Percentiles rank a stretch among this genome's conserved stretches.
phyloP scores from a whole-genome alignment of 2,888 invertebrate genomes.

The Mellilla xanthometata region DNA sequence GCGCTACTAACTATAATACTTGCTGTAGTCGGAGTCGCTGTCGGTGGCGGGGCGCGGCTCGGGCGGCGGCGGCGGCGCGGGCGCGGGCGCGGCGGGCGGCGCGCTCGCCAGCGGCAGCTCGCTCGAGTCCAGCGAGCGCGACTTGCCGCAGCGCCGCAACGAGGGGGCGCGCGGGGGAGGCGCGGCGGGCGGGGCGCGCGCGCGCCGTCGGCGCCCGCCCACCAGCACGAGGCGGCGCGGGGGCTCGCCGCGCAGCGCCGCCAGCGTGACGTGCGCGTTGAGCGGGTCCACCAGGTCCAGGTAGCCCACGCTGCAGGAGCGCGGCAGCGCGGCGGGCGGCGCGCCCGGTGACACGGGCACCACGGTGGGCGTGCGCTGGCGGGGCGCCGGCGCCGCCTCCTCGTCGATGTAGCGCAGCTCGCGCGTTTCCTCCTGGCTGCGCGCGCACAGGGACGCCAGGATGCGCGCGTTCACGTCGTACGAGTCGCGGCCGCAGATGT shows the following conservation, averaged over 20 bases:
- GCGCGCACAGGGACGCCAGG: slow-evolving; percentile 68
- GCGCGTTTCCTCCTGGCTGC: slow-evolving; percentile 68
- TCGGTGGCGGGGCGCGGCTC: slow-evolving; percentile 44
- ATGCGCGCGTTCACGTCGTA: slow-evolving; percentile 72
- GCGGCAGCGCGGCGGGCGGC: slow-evolving; percentile 86
- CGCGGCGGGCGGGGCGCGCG: slow-evolving; percentile 49
- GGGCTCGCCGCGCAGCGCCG: slow-evolving; percentile 88
- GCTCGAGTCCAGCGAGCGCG: slow-evolving; percentile 92
- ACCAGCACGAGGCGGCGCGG: slow-evolving; percentile 90
- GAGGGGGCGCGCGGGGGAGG: slow-evolving; percentile 71
- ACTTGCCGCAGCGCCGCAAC: slow-evolving; percentile 88
- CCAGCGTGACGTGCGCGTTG: slow-evolving; percentile 88
- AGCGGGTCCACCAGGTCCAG: slow-evolving; percentile 91
- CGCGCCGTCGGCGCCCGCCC: slow-evolving; percentile 75
- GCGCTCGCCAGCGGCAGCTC: slow-evolving; percentile 86
- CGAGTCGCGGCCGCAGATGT: slow-evolving; percentile 70
- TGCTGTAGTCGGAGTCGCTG: slow-evolving; percentile 80
- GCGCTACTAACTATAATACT: slow-evolving; percentile 80
- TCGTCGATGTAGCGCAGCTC: slow-evolving; percentile 89
- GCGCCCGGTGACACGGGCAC: slow-evolving; percentile 85
- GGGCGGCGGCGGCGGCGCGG: slow-evolving; percentile 36
- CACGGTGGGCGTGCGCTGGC: slow-evolving; percentile 82
- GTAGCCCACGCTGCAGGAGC: slow-evolving; percentile 95
- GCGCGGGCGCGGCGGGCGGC: slow-evolving; percentile 53
- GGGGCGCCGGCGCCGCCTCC: slow-evolving; percentile 66